phyloP scores from a whole-genome alignment of 2,113 vertebrate species.

The Erinaceus europaeus region DNA sequence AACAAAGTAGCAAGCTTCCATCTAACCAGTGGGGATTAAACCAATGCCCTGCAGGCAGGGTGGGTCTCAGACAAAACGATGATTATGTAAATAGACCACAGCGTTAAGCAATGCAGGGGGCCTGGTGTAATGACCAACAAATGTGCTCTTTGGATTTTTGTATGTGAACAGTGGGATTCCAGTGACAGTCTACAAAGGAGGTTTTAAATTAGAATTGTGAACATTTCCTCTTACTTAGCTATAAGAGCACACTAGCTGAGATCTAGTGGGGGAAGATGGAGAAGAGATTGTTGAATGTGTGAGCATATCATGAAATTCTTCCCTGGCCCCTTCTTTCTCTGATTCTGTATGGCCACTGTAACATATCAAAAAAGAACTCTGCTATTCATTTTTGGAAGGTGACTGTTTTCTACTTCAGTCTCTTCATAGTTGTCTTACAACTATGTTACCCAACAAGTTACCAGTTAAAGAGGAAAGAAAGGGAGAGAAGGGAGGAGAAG shows the following conservation, averaged over 20 bases:
- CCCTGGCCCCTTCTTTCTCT: not conserved
- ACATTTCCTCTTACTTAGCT: not conserved
- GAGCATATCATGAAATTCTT: not conserved
- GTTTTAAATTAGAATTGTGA: not conserved
- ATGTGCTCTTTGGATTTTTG: too few species aligned
- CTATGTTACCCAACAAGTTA: not conserved
- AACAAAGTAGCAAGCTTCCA: too few species aligned
- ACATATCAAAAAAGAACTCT: not conserved
- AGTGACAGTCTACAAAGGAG: not conserved
- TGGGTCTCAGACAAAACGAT: too few species aligned
- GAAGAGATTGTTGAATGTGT: not conserved
- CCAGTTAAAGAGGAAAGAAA: not conserved
- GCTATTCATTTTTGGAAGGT: rapidly evolving
- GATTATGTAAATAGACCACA: too few species aligned
- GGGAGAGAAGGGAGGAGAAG: not conserved
- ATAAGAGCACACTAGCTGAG: not conserved
- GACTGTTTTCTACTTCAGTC: too few species aligned
- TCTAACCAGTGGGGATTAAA: too few species aligned
- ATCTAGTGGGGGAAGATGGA: not conserved
- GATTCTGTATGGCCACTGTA: not conserved
- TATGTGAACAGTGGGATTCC: not conserved
- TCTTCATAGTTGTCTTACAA: not conserved
- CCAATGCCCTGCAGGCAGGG: too few species aligned
- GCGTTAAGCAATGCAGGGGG: too few species aligned
- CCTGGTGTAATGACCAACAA: too few species aligned